Base-by-base conservation (phyloP, 2,888 invertebrate species). In the Cephonodes hylas region DNA sequence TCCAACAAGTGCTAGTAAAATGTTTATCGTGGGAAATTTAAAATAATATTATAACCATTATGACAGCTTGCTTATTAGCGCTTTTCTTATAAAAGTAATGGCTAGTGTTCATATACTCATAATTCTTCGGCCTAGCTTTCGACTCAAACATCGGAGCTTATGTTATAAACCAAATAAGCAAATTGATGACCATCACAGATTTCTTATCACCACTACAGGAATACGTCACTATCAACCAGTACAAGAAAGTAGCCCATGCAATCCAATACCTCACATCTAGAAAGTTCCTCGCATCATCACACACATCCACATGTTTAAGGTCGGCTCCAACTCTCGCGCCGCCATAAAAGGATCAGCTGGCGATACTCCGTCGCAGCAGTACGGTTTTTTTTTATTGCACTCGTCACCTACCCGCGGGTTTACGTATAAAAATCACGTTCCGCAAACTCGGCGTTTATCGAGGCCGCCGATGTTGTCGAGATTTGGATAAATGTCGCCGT, bases 231-330 rank as follows among this genome's bases (percentile, higher is more conserved):
- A 38, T n/a, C n/a, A 38, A 38, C 38, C n/a, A 10, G 38, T 7
- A n/a, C 10, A 25, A 48, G 48, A 48, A 48, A 48, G 48, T 48
- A 48, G 62, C 58, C 62, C 42, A 64, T 25, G 44, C 25, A n/a
- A 45, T 56, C 62, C 53, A 53, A 53, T 53, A 53, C 1, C 60
- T 22, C 34, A 59, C 67, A 68, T 75, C 68, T 74, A 72, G 79
- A 79, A 80, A 80, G 79, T 70, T 61, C 64, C 61, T 61, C 60
- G 69, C 66, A 67, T 75, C 72, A 72, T 66, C 48, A 65, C 64
- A 58, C 63, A 61, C 63, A 67, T 72, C 73, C 75, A 72, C 69
- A 59, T 48, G 72, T 70, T 71, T 61, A 77, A 68, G 69, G 70
- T 60, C 63, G 64, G 63, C 62, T 61, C 69, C 68, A 65, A 70